Evolutionary conservation across 2,888 invertebrate species (phyloP).

Genomic region (Lissonota sp.): DNA sequence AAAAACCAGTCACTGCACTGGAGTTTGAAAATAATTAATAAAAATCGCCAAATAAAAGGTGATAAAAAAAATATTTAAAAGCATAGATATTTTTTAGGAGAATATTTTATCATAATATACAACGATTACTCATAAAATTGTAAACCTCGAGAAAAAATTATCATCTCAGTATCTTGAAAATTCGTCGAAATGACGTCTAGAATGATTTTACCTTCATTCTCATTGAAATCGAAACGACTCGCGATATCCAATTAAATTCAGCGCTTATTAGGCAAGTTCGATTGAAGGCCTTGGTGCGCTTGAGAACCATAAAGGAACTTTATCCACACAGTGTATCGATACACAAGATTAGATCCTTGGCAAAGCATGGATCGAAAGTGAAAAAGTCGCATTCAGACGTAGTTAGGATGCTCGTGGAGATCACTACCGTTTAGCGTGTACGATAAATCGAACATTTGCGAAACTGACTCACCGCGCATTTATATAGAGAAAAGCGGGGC

Average conservation of each 20-base stretch:
- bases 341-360: not conserved
- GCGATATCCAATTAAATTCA: constrained; percentile 18
- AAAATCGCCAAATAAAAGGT: too few species aligned
- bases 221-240: constrained; percentile 10
- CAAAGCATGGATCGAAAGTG: constrained; percentile 25
- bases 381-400: constrained; percentile 9
- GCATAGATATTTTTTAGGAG: too few species aligned
- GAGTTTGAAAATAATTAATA: too few species aligned
- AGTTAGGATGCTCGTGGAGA: not conserved
- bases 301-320: constrained; percentile 46
- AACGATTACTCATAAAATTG: too few species aligned
- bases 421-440: constrained; percentile 3
- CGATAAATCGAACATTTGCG: constrained; percentile 12
- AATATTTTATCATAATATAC: too few species aligned
- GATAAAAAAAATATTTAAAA: too few species aligned
- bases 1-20: not conserved
- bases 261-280: constrained; percentile 28
- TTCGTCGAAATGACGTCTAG: too few species aligned
- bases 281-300: constrained; percentile 40
- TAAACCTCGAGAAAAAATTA: too few species aligned
- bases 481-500: not conserved
- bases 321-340: not conserved
- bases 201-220: not conserved
- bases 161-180: too few species aligned
- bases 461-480: constrained; percentile 23